A percentile compares a stretch with the other conserved stretches of the same genome.
phyloP scores from a whole-genome alignment of 2,113 vertebrate genomes.

The Fukomys damarensis region DNA sequence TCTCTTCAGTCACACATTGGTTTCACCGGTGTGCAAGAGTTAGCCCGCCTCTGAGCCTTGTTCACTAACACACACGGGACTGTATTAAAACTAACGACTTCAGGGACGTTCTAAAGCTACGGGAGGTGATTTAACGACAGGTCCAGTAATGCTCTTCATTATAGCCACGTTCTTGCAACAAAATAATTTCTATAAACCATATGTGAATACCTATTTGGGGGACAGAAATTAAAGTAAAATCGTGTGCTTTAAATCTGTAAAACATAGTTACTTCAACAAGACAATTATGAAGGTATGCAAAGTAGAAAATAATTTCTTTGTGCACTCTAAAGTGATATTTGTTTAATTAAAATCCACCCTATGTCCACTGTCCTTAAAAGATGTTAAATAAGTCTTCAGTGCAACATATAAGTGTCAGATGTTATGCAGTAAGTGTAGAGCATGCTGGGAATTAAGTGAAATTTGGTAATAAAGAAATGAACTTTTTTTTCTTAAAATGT shows the following conservation, averaged over 20 bases:
- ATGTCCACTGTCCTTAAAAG: not conserved
- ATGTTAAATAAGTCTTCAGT: not conserved
- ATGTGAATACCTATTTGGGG: not conserved
- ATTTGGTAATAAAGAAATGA: not conserved
- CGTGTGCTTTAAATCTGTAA: not conserved
- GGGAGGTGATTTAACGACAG: not conserved
- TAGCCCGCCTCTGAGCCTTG: not conserved
- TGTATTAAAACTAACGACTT: not conserved
- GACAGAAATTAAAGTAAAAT: not conserved
- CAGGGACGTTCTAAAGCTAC: not conserved
- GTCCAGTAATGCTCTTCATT: not conserved
- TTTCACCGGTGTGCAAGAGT: not conserved
- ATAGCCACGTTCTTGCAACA: not conserved
- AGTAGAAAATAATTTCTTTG: conserved; percentile 25
- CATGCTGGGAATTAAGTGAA: not conserved
- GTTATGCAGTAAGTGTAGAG: not conserved
- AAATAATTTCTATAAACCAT: conserved; percentile 45
- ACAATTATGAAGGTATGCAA: not conserved
- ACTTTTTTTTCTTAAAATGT: not conserved
- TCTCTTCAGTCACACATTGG: not conserved
- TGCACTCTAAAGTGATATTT: not conserved
- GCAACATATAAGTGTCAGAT: not conserved
- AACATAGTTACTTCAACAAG: not conserved
- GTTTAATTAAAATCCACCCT: conserved; percentile 2
- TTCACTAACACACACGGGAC: not conserved